Percentiles rank a stretch among this genome's conserved stretches.
phyloP scores from a whole-genome alignment of 2,888 invertebrate genomes.

The Pseudoips prasinana region DNA sequence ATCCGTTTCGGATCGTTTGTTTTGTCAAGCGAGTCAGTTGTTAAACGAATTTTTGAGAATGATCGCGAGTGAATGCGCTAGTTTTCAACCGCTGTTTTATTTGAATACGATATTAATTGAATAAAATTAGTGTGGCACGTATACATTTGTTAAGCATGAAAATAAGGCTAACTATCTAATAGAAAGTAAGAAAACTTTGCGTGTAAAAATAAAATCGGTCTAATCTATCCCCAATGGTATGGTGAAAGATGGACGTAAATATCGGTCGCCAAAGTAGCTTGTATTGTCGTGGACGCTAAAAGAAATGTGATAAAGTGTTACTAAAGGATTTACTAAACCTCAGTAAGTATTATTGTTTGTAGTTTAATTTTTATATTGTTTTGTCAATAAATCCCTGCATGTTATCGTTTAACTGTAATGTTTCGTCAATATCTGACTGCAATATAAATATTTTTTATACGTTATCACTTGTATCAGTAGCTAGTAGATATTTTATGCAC shows the following conservation, averaged over 20 bases:
- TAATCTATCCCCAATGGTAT: constrained; percentile 46
- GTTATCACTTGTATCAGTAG: too few relatives aligned
- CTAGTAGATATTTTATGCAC: too few relatives aligned
- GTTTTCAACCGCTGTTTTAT: constrained; percentile 19
- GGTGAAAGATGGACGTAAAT: constrained; percentile 66
- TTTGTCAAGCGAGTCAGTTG: constrained; percentile 37
- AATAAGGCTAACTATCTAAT: constrained; percentile 4
- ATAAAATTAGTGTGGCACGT: constrained; percentile 12
- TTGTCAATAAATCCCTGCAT: too few relatives aligned
- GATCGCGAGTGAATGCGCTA: constrained; percentile 22
- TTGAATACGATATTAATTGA: constrained; percentile 23
- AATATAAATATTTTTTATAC: too few relatives aligned
- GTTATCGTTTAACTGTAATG: too few relatives aligned
- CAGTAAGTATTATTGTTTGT: constrained; percentile 50
- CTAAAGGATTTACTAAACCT: constrained; percentile 45
- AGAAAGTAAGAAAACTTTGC: neutral
- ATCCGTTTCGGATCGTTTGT: constrained; percentile 22
- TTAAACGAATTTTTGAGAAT: constrained; percentile 38
- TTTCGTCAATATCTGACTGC: too few relatives aligned
- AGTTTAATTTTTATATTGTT: too few relatives aligned
- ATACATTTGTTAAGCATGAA: constrained; percentile 20
- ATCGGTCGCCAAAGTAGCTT: constrained; percentile 52
- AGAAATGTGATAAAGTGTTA: constrained; percentile 63
- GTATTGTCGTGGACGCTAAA: constrained; percentile 48
- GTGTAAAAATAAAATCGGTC: constrained; percentile 19